Base-by-base conservation (phyloP, 2,797 vertebrate genomes). In the Xenops minutus region DNA sequence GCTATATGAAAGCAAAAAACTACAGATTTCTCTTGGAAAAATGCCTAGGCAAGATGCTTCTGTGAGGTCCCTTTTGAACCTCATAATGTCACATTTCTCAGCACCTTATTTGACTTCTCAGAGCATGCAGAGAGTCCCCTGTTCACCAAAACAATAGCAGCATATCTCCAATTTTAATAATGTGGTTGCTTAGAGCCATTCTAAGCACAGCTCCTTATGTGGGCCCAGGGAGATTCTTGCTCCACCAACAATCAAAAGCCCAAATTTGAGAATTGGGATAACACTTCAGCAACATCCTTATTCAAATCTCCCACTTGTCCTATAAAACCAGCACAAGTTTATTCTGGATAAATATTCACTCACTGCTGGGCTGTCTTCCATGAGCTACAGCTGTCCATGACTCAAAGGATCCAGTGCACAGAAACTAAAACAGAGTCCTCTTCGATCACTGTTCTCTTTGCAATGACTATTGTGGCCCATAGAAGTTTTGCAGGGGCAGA, bases 191-290 rank as follows among this genome's bases (percentile, higher is more conserved):
- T 22, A 80, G 37, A 84, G 49, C 12, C 24, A 6, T n/a, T 55
- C 24, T 24, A 24, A 16, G 44, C 29, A 51, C 36, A 52, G 22
- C 27, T 88, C 36, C 19, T 43, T 30, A 12, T 1, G 0, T 14
- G 12, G 43, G 43, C 24, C 10, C 36, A 37, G 32, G 32, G 14
- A 74, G 39, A 58, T 58, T 32, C 3, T 27, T 90, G 29, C 56
- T 56, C 30, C 67, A 46, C 12, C 56, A 62, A 15, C 18, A 63
- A 30, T 18, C 20, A 1, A 84, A 79, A 81, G 9, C 20, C 34
- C 1, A 0, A 10, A 48, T 43, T 9, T 69, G 58, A 61, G 24
- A 30, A n/a, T 0, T 4, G 3, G 44, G 41, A 23, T 37, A 63
- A 39, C 3, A 39, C 22, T 49, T n/a, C 32, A 87, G 26, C 52